These are phyloP conservation scores for Pygocentrus nattereri DNA, from an alignment of 2,797 vertebrate species.

Conservation along the genomic window DNA sequence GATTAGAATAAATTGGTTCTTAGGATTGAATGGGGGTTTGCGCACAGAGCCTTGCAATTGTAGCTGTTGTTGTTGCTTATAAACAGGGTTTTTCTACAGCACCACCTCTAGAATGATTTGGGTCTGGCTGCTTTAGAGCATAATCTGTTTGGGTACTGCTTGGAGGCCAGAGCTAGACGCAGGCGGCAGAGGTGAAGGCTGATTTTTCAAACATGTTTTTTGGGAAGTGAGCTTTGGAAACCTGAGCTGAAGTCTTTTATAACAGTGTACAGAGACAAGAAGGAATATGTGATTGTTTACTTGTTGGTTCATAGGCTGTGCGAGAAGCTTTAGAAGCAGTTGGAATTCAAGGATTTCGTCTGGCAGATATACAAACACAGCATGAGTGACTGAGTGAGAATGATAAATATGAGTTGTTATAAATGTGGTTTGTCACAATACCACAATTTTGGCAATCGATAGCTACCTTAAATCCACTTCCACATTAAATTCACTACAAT, in stretches of 20 bases:
- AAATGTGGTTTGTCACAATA: neutral
- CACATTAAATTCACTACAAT: no score
- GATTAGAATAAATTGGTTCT: conserved; percentile 1
- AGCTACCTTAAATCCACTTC: no score
- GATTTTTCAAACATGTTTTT: neutral
- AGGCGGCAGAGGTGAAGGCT: neutral
- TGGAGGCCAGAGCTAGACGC: no score
- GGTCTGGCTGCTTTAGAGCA: no score
- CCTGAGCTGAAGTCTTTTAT: no score
- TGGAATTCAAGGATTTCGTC: neutral
- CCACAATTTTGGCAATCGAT: neutral
- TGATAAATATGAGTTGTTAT: neutral
- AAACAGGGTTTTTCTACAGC: no score
- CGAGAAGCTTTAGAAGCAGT: no score
- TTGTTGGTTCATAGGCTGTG: neutral
- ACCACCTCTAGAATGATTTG: no score
- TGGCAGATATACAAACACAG: neutral
- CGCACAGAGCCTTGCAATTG: neutral
- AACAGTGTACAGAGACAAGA: neutral
- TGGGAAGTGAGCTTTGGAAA: no score
- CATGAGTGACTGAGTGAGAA: neutral
- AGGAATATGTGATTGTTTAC: no score
- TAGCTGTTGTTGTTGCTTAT: no score
- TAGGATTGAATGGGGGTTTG: neutral
- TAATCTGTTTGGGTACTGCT: no score